A percentile compares a stretch with the other conserved stretches of the same genome.
These are phyloP conservation scores for Sciurus vulgaris DNA, from an alignment of 2,797 vertebrate species.

Conservation along the genomic window DNA sequence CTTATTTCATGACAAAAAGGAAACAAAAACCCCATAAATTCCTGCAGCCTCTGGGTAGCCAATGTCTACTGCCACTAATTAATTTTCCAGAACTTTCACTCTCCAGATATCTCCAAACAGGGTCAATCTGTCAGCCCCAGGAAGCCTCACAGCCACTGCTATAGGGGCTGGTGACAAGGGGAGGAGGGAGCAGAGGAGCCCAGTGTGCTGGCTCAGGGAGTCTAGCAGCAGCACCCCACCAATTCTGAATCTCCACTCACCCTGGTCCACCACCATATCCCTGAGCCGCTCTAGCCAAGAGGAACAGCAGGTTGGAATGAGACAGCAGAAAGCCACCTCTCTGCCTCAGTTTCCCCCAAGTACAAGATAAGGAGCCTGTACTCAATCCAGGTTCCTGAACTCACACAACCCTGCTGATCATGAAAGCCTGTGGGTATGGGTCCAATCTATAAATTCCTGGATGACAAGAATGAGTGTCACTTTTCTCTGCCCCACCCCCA, in stretches of 20 bases:
- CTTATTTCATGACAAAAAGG: conserved; percentile 85
- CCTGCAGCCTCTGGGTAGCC: conserved; percentile 85
- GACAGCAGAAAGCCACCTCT: background rate
- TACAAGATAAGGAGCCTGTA: background rate
- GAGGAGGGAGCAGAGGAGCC: background rate
- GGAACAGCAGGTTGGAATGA: background rate
- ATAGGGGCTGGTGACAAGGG: background rate
- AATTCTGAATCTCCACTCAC: background rate
- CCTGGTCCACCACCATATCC: background rate
- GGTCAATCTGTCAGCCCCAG: conserved; percentile 68
- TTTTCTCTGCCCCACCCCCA: background rate
- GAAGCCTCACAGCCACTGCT: background rate
- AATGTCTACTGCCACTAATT: conserved; percentile 87
- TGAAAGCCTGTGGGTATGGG: background rate
- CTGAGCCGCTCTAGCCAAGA: background rate
- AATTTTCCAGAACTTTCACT: conserved; percentile 88
- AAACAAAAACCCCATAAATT: conserved; percentile 83
- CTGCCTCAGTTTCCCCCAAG: background rate
- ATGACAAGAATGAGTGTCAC: background rate
- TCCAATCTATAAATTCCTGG: background rate
- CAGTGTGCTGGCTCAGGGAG: background rate
- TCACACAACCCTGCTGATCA: background rate
- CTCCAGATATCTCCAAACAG: conserved; percentile 80
- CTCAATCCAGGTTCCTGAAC: background rate
- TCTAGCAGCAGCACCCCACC: background rate